A percentile compares a stretch with the other conserved stretches of the same genome.
Evolutionary conservation across 2,113 vertebrate genomes (phyloP).

Genomic region (Solea solea): DNA sequence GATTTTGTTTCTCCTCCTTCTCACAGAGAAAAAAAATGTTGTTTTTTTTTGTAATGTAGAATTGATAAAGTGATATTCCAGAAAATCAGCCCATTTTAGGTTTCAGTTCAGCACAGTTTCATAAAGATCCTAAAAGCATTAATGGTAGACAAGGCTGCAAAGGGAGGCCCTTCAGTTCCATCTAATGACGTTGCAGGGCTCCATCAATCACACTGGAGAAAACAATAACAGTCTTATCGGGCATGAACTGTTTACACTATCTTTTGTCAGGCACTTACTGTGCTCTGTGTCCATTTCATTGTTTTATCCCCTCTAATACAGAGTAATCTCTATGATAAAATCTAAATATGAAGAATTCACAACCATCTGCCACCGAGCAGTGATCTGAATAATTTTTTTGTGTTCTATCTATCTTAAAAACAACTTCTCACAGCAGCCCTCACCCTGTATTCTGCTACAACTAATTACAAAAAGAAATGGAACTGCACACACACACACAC

Average conservation of each 20-base stretch:
- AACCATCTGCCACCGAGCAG: slow-evolving; percentile 74
- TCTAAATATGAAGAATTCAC: slow-evolving; percentile 79
- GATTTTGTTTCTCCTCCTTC: not conserved
- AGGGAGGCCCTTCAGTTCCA: slow-evolving; percentile 4
- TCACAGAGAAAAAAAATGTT: too few species aligned
- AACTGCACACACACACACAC: not conserved
- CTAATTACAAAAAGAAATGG: not conserved
- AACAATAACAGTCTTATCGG: slow-evolving; percentile 32
- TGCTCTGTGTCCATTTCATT: slow-evolving; percentile 38
- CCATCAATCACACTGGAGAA: not conserved
- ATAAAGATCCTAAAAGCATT: not conserved
- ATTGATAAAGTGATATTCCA: not conserved
- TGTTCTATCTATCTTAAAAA: slow-evolving; percentile 61
- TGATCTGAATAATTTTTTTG: slow-evolving; percentile 56
- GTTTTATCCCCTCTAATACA: slow-evolving; percentile 39
- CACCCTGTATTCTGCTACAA: not conserved
- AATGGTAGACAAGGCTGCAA: slow-evolving; percentile 1
- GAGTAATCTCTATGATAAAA: slow-evolving; percentile 70
- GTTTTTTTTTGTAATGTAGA: too few species aligned
- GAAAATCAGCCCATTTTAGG: not conserved
- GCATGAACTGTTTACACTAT: slow-evolving; percentile 41
- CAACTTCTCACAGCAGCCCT: not conserved
- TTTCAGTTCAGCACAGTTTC: not conserved
- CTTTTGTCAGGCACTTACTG: slow-evolving; percentile 33
- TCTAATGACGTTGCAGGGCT: not conserved